Evolutionary conservation across 2,888 invertebrate genomes (phyloP), one percentile per base, ranked within the genome.

Genomic region (Nomada ruficornis): DNA sequence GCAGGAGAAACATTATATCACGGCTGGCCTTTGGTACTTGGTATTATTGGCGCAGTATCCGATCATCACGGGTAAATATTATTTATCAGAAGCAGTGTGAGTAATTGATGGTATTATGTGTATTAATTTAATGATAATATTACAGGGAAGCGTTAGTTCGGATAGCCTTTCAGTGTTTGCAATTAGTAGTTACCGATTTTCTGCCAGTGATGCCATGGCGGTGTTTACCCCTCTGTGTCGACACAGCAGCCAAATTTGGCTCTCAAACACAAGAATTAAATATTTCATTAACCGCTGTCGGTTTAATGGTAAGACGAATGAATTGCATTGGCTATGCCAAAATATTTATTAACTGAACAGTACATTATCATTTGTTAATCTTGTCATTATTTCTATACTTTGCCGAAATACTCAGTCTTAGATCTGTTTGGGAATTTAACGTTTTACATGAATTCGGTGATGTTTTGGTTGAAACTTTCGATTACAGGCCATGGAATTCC

Each of bases 221-320:
- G 83, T 99, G 98, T 94, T 95, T 99, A 89, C 98, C 98, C 42
- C 95, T 97, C 67, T 98, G 97, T 92, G 97, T 99, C 23, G 97
- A 98, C 86, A 98, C 98, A 0, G 98, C 99, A 5, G 98, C 98
- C 0, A 98, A 98, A 93, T 99, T 99, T 95, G 99, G 99, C 26
- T 96, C 97, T 20, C 99, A 99, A 95, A 98, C 97, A 59, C 98
- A 98, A 93, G 99, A 99, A 94, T 95, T 99, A 71, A 99, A 99
- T 94, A 99, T 99, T 92, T 98, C 98, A 44, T 95, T 99, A 57
- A 99, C 99, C 7, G 99, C 99, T 59, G 98, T 99, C 70, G 99
- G 99, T 23, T 95, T 99, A 70, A 97, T 99, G 98, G 98, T 98
- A 94, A 93, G 93, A 94, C 93, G 93, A 77, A 73, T 18, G 26